Percentiles rank a stretch among this genome's conserved stretches.
Evolutionary conservation across 2,888 invertebrate species (phyloP).

Genomic region (Nebria salina): DNA sequence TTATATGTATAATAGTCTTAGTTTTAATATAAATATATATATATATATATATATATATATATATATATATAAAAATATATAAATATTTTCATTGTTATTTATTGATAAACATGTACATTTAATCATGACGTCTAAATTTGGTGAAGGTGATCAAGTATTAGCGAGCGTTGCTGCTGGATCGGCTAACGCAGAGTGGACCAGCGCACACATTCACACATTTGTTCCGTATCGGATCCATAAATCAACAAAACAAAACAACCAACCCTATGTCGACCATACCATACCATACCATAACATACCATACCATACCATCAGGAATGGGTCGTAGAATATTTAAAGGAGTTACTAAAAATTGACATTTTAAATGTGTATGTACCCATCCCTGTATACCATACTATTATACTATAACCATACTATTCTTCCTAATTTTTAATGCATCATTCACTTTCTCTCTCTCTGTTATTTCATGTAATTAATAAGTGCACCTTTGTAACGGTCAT

Average conservation of each 20-base stretch:
- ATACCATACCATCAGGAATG: background rate
- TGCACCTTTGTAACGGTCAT: background rate
- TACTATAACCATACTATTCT: background rate
- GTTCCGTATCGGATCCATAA: slow-evolving; percentile 62
- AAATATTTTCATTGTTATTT: background rate
- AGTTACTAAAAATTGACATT: background rate
- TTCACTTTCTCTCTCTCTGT: background rate
- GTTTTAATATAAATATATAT: background rate
- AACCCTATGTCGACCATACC: background rate
- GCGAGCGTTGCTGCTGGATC: background rate
- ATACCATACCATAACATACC: background rate
- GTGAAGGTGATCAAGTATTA: background rate
- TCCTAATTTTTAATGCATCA: background rate
- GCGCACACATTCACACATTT: slow-evolving; percentile 62
- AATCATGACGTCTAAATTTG: background rate
- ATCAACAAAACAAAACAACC: background rate
- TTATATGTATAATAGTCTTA: background rate
- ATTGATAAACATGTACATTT: background rate
- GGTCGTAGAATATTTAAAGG: background rate
- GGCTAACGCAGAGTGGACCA: slow-evolving; percentile 48
- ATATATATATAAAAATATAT: background rate
- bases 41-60: slow-evolving; percentile 1
- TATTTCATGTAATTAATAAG: background rate
- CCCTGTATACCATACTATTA: background rate
- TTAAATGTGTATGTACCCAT: background rate